Percentiles rank a stretch among this genome's conserved stretches.
Evolutionary conservation across 1,140 invertebrate genomes (phyloP).

Genomic region (Sycophila sp.): DNA sequence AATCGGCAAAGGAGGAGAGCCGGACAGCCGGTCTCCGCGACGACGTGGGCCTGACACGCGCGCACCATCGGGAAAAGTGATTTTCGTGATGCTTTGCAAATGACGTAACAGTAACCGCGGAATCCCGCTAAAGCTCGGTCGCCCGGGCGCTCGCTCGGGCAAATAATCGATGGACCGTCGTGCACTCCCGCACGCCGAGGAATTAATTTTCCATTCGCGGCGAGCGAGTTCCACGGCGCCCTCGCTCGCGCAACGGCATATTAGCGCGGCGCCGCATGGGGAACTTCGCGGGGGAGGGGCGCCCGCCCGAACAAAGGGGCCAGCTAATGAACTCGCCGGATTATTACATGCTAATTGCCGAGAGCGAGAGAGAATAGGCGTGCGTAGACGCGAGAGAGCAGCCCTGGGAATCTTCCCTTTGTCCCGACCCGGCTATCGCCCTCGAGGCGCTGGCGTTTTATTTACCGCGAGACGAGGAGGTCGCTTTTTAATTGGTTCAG

Average conservation of each 20-base stretch:
- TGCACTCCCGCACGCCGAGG: slow-evolving; percentile 39
- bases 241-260: slow-evolving; percentile 29
- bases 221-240: slow-evolving; percentile 14
- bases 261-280: not conserved
- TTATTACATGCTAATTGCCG: slow-evolving; percentile 37
- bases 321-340: slow-evolving; percentile 34
- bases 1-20: no score
- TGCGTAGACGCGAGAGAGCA: no score
- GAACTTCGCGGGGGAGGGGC: no score
- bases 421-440: not conserved
- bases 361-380: not conserved
- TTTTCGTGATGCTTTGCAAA: slow-evolving; percentile 23
- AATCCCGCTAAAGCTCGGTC: slow-evolving; percentile 20
- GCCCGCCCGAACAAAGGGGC: slow-evolving; percentile 21
- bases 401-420: slow-evolving; percentile 16
- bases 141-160: not conserved
- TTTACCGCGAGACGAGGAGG: no score
- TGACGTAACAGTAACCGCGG: slow-evolving; percentile 28
- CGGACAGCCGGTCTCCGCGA: not conserved
- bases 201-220: slow-evolving; percentile 44
- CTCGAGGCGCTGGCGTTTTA: no score
- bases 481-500: no score
- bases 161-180: slow-evolving; percentile 30
- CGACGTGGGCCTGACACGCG: not conserved
- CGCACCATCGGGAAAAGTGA: not conserved